Evolutionary conservation across 2,888 invertebrate genomes (phyloP), one percentile per base, ranked within the genome.

Genomic region (Agapetus fuscipes): DNA sequence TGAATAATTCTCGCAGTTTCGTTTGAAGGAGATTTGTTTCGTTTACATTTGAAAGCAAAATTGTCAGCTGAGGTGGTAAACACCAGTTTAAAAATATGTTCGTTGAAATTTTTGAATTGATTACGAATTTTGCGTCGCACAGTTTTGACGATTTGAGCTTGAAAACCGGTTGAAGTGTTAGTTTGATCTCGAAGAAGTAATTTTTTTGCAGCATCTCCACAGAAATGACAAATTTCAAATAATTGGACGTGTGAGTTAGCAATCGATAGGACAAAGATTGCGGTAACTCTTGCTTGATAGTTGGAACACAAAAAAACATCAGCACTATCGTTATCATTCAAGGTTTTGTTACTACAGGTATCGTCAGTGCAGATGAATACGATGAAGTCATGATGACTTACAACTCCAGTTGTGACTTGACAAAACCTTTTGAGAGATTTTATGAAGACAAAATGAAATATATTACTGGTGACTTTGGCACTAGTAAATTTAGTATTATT

Each of bases 171-270:
- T n/a, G n/a, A n/a, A n/a, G n/a, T n/a, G n/a, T n/a, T 20, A 20
- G 5, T 13, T 10, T 36, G 13, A 29, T n/a, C 2, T 9, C 26
- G 7, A 14, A 30, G 16, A 2, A 13, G 34, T 13, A 47, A 27
- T 28, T 42, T 41, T 29, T 30, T 14, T 9, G 38, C 38, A 10
- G 27, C 11, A 14, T 16, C 13, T 2, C 44, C 44, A 14, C 47
- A 47, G 20, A 37, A 47, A 30, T 13, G 41, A 36, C 47, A 47
- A n/a, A 44, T 37, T 13, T 39, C 35, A 32, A 34, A 41, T 5
- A 47, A 25, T 20, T 34, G 32, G 10, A 41, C 17, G 4, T 28
- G 13, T 1, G 16, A 15, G 3, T 39, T 25, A 3, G 34, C 25
- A 5, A 43, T 35, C 24, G 43, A 29, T 30, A 46, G 15, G 14